Percentiles rank a stretch among this genome's conserved stretches.
Conservation (phyloP, 2,113 vertebrate genomes). For the Menidia beryllina region DNA sequence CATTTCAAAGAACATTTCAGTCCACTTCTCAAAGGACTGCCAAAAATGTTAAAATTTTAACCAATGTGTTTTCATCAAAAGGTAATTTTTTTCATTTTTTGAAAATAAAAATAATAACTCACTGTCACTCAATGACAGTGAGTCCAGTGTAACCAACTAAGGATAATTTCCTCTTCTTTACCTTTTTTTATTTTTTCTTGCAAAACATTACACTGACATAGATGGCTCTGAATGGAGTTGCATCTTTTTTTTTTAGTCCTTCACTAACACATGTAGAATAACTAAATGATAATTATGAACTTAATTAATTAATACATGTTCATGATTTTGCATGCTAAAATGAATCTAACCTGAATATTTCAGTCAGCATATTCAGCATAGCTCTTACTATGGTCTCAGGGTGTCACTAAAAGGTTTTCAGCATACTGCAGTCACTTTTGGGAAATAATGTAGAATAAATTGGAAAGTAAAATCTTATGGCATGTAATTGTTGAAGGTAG, state of each 20-base stretch:
- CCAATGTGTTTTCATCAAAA: not conserved
- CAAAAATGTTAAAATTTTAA: not conserved
- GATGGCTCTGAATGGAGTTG: not conserved
- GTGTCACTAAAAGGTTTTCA: constrained; percentile 12
- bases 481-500: not conserved
- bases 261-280: not conserved
- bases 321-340: not conserved
- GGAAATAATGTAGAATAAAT: not conserved
- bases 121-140: too few relatives aligned
- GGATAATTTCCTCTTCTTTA: not conserved
- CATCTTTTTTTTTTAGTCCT: not conserved
- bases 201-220: not conserved
- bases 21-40: constrained; percentile 1
- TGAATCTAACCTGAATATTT: constrained; percentile 5
- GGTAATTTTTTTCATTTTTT: too few relatives aligned
- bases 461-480: not conserved
- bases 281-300: not conserved
- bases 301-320: not conserved
- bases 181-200: too few relatives aligned
- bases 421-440: not conserved
- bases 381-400: not conserved
- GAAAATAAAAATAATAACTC: too few relatives aligned
- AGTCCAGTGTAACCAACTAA: constrained; percentile 1
- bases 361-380: not conserved
- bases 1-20: constrained; percentile 28